Evolutionary conservation across 2,113 vertebrate species (phyloP), one percentile per base, ranked within the genome.

Genomic region (Cheilinus undulatus): DNA sequence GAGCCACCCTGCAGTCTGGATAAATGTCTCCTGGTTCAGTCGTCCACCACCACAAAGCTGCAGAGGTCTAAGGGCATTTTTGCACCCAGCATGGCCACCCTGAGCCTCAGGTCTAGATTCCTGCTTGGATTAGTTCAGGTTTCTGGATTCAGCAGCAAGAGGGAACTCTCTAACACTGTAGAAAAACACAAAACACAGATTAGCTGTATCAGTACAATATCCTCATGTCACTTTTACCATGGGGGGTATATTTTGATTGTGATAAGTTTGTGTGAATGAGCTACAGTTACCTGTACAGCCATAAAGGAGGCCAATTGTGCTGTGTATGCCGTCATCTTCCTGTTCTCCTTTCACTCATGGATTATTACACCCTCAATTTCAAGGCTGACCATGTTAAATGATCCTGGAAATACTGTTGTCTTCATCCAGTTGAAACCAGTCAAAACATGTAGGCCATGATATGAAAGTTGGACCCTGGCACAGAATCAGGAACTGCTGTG

Each of bases 121-220:
- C 59, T 92, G 84, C 85, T 90, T 88, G 82, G 87, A 92, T 90
- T 90, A 86, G 87, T 79, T 90, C 86, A 88, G 70, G 84, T 90
- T 90, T 65, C 90, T 51, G 68, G 50, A 38, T 50, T 74, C n/a
- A 63, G 48, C 46, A 42, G 54, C 65, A 60, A 70, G 38, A 67
- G 23, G 69, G 68, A 72, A 77, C 70, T 36, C 58, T 38, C 4
- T 38, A 56, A 51, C 68, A 57, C 26, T 34, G 19, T 38, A 85
- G 61, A 60, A 77, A 84, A 71, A 84, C 65, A 84, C 42, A 64
- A 26, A 36, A 51, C 60, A 53, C 38, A n/a, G 50, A 24, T 75
- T 13, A 40, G 40, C 36, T 23, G 56, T 68, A 66, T 66, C 62
- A 46, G n/a, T 82, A 57, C 76, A 56, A 71, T 53, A 57, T 80